Percentiles rank a stretch among this genome's conserved stretches.
phyloP scores from a whole-genome alignment of 2,113 vertebrate genomes.

The Clarias macrocephalus region DNA sequence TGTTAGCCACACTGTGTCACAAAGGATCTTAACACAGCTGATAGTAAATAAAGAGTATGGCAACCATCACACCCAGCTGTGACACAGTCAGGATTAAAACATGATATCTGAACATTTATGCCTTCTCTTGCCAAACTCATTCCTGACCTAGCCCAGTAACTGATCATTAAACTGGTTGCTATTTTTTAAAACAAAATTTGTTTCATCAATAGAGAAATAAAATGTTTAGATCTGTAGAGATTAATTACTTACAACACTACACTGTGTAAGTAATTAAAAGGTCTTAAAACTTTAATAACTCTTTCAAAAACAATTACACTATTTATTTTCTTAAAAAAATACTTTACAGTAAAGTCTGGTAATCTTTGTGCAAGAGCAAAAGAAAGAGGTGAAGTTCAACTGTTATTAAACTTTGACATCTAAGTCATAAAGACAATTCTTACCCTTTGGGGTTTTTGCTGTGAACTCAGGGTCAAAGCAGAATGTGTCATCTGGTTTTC shows the following conservation, averaged over 20 bases:
- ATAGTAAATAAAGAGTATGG: no score
- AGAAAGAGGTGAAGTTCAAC: background rate
- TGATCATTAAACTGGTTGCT: background rate
- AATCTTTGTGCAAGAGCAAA: background rate
- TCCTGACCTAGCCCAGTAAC: background rate
- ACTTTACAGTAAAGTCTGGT: background rate
- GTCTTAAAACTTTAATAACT: background rate
- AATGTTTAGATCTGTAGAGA: background rate
- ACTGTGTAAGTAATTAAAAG: background rate
- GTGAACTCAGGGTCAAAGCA: conserved; percentile 99
- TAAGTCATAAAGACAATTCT: background rate
- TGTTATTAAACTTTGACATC: background rate
- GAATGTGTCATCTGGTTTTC: conserved; percentile 96
- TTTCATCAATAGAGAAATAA: background rate
- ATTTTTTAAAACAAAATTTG: background rate
- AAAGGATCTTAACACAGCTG: no score
- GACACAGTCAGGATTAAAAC: background rate
- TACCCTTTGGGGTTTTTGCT: conserved; percentile 98
- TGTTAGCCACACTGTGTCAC: no score
- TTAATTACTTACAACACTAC: no score
- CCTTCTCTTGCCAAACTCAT: background rate
- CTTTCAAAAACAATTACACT: background rate
- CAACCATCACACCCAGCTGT: background rate
- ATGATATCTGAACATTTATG: background rate
- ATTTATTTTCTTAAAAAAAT: background rate